These are phyloP conservation scores for Axea sp. DNA, from an alignment of 2,888 invertebrate species.

Conservation along the genomic window DNA sequence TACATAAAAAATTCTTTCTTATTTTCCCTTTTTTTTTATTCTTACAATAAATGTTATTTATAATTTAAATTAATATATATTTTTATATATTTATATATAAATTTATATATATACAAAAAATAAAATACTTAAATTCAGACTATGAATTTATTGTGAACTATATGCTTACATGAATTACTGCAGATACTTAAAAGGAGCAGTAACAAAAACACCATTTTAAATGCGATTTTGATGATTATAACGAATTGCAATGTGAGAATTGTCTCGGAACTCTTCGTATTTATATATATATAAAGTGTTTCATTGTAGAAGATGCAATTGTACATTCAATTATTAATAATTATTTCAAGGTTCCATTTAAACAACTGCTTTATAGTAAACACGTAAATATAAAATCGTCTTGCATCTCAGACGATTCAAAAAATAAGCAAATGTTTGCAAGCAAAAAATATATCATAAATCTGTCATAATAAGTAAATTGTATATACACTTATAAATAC, in stretches of 20 bases:
- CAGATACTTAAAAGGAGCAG: not conserved
- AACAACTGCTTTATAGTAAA: constrained; percentile 12
- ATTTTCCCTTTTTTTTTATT: too few relatives aligned
- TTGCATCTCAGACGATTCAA: too few relatives aligned
- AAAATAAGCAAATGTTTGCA: too few relatives aligned
- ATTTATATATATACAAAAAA: too few relatives aligned
- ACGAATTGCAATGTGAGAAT: too few relatives aligned
- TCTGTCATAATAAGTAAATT: too few relatives aligned
- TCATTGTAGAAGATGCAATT: not conserved
- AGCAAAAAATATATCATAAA: not conserved
- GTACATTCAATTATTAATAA: not conserved
- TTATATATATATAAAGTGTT: constrained; percentile 12
- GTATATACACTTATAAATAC: too few relatives aligned
- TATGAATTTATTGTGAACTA: not conserved
- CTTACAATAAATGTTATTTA: too few relatives aligned
- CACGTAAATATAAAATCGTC: not conserved
- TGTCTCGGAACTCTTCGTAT: not conserved
- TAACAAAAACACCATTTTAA: not conserved
- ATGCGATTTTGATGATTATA: not conserved
- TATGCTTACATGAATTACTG: not conserved
- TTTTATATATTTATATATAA: too few relatives aligned
- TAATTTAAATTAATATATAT: too few relatives aligned
- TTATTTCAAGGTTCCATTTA: constrained; percentile 9
- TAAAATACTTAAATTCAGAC: too few relatives aligned
- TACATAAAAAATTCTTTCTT: too few relatives aligned